Evolutionary conservation across 2,113 vertebrate genomes (phyloP), one percentile per base, ranked within the genome.

Genomic region (Ptilorrhoa leucosticta): DNA sequence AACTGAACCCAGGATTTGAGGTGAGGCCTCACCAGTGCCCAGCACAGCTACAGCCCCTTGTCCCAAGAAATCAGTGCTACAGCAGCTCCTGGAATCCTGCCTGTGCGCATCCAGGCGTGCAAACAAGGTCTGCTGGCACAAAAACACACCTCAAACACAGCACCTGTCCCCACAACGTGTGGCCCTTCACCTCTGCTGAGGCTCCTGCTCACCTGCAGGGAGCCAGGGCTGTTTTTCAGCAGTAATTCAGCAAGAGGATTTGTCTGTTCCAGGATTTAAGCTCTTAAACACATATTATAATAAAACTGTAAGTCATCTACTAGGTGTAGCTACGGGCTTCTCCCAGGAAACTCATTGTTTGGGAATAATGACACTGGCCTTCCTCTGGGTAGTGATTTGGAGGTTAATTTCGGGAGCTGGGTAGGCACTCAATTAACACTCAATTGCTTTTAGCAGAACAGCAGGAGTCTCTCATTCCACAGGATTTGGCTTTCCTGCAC

Each of bases 111-210:
- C 33, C 78, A 76, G 33, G 31, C 18, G 28, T 0, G 20, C 73
- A 82, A 35, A 60, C 27, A 53, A 51, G 16, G 33, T 2, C 45
- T 10, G 28, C 10, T 30, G 57, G 45, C 31, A 58, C 44, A 73
- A 44, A 71, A 10, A 0, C 2, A 3, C 58, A 42, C 8, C 15
- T 6, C 14, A 35, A 50, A 18, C 7, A 45, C 37, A 10, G 63
- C 3, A 16, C 19, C 30, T 33, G 51, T 5, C 63, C 40, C 9
- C 37, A 39, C 1, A 6, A 3, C 0, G 1, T 4, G 30, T 19
- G 9, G 45, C 70, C 57, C 15, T 24, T 27, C 51, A 35, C 42
- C 79, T 42, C 61, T 21, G 8, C 6, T 26, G 12, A 44, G 53
- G 42, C 6, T 13, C 2, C 19, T 63, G 66, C 30, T 51, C 40